Conservation (phyloP, 2,113 vertebrate genomes). For the Aspidoscelis tigris region DNA sequence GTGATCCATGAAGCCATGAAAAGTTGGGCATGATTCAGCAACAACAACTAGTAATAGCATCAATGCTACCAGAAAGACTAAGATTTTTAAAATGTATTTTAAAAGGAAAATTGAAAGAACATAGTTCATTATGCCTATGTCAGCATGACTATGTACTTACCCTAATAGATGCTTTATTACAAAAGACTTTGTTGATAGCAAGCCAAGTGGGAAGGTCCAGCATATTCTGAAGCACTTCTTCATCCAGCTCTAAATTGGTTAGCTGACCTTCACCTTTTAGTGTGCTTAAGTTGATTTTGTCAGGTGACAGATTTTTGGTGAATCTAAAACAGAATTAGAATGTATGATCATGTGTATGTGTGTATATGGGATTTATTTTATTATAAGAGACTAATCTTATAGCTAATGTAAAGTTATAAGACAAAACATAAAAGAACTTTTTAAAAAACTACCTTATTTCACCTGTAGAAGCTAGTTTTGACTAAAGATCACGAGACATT, state of each 20-base stretch:
- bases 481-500: not conserved
- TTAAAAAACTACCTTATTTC: not conserved
- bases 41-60: not conserved
- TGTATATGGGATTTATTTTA: slow-evolving; percentile 13
- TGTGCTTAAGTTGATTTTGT: slow-evolving; percentile 98
- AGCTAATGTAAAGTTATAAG: not conserved
- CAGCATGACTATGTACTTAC: slow-evolving; percentile 74
- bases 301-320: slow-evolving; percentile 98
- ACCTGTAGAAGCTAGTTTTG: not conserved
- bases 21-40: no score
- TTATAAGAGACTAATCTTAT: not conserved
- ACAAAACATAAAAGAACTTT: not conserved
- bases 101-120: slow-evolving; percentile 8
- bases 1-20: no score
- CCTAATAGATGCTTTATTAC: slow-evolving; percentile 97
- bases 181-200: slow-evolving; percentile 95
- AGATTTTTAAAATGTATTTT: not conserved
- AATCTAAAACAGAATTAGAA: slow-evolving; percentile 81
- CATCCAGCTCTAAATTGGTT: slow-evolving; percentile 96
- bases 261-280: slow-evolving; percentile 97
- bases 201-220: slow-evolving; percentile 98
- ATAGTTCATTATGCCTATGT: not conserved
- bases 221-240: slow-evolving; percentile 98
- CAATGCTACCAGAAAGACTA: no score
- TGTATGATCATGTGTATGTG: no score